These are phyloP conservation scores for Sinodicranocentrus sp. DNA, from an alignment of 2,888 invertebrate genomes.

Conservation along the genomic window DNA sequence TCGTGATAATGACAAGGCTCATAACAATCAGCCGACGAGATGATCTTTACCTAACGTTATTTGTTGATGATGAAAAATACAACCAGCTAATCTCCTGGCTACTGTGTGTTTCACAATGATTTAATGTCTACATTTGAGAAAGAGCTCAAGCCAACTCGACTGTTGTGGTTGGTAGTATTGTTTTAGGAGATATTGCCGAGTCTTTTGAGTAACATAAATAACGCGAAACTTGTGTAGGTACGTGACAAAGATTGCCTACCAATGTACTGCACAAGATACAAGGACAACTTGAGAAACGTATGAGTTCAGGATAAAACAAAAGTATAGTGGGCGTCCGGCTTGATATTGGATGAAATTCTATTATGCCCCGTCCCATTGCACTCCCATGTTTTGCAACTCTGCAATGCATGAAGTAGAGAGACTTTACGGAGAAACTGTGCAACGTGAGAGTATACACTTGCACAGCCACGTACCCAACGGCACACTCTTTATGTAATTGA, in stretches of 20 bases:
- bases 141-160: not conserved
- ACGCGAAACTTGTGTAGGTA: not conserved
- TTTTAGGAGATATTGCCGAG: slow-evolving; percentile 6
- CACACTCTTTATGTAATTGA: slow-evolving; percentile 50
- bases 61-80: slow-evolving; percentile 8
- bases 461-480: slow-evolving; percentile 34
- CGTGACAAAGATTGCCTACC: slow-evolving; percentile 5
- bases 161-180: slow-evolving; percentile 10
- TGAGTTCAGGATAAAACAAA: not conserved
- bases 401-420: no score
- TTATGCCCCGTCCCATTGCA: slow-evolving; percentile 64
- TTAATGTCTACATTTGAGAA: not conserved
- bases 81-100: slow-evolving; percentile 6
- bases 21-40: slow-evolving; percentile 39
- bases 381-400: slow-evolving; percentile 53
- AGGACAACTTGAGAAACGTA: not conserved
- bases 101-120: slow-evolving; percentile 19
- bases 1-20: slow-evolving; percentile 58
- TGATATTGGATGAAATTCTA: slow-evolving; percentile 63
- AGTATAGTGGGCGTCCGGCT: slow-evolving; percentile 54
- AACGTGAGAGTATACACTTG: no score
- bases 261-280: not conserved
- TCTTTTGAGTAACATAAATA: slow-evolving; percentile 14
- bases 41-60: slow-evolving; percentile 27
- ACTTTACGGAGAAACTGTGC: no score